Base-by-base conservation (phyloP, 1,140 invertebrate genomes). In the Coenobita brevimanus region DNA sequence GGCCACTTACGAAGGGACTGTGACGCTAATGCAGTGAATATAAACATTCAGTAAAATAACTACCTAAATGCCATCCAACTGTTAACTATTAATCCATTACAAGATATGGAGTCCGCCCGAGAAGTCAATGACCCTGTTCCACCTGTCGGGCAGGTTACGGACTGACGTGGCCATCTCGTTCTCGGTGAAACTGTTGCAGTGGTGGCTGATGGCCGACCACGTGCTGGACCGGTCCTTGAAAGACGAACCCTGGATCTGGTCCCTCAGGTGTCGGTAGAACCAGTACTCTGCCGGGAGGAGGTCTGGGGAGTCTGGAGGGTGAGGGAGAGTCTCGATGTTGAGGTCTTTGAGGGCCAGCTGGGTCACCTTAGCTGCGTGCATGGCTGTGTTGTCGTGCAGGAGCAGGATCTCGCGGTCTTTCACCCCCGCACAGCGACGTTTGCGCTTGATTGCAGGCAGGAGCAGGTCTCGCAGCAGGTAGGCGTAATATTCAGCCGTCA, bases 101-200 rank as follows among this genome's bases (percentile, higher is more conserved):
- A 87, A 71, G 60, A 87, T 71, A 43, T 87, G 85, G 21, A 87
- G 85, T 21, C 85, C 85, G 27, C 85, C 85, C 17, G 85, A 87
- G 85, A 87, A 87, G n/a, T 87, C 85, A 27, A 87, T 80, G 33
- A 87, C 85, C 27, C 75, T 83, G 50, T 83, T 84, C 88, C 88
- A 89, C 38, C 88, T 46, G 24, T 89, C 88, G 0, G 82, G 88
- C 3, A 89, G 81, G n/a, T 69, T 69, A 30, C 81, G 60, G 57
- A 89, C 67, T 2, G 88, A 89, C 24, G 73, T 64, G 24, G 73
- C 76, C 43, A 83, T 38, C 33, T 89, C 88, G n/a, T 38, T 62
- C 33, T 89, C 88, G 13, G 88, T 80, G 75, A 84, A 80, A 62
- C 38, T 89, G 60, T 83, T 78, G 50, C 43, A 69, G 82, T 89